Percentiles rank a stretch among this genome's conserved stretches.
These are phyloP conservation scores for Xenopus laevis DNA, from an alignment of 2,113 vertebrate species.

Conservation along the genomic window DNA sequence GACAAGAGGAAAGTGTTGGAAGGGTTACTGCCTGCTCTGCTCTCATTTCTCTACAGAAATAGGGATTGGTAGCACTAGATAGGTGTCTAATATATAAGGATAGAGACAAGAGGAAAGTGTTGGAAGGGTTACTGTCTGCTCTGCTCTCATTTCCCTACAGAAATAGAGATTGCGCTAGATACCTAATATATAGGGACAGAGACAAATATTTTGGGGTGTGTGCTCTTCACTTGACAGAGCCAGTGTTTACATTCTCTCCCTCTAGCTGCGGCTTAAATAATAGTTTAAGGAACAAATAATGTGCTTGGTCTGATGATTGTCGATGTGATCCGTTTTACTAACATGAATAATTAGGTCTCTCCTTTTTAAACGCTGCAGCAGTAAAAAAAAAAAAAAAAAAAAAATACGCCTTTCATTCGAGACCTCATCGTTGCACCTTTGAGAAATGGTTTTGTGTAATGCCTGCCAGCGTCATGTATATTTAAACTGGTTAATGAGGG, in stretches of 20 bases:
- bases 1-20: too few species aligned
- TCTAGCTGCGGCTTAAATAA: conserved; percentile 20
- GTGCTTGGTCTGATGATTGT: conserved; percentile 10
- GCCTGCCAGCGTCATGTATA: conserved; percentile 43
- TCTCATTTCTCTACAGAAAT: too few species aligned
- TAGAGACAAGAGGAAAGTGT: too few species aligned
- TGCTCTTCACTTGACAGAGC: too few species aligned
- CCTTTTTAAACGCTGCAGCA: conserved; percentile 23
- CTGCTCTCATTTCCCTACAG: too few species aligned
- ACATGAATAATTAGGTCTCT: background rate
- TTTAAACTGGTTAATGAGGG: conserved; percentile 55
- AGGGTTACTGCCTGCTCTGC: too few species aligned
- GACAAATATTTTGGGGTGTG: too few species aligned
- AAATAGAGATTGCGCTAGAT: too few species aligned
- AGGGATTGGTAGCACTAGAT: too few species aligned
- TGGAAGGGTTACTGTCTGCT: too few species aligned
- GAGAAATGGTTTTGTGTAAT: conserved; percentile 40
- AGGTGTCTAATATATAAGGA: too few species aligned
- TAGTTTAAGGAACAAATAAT: conserved; percentile 31
- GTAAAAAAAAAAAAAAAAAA: background rate
- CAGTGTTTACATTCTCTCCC: background rate
- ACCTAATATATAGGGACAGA: too few species aligned
- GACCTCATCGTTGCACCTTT: conserved; percentile 31
- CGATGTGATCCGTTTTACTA: conserved; percentile 22
- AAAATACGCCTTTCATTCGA: conserved; percentile 5